Percentiles rank a stretch among this genome's conserved stretches.
These are phyloP conservation scores for Channa striata DNA, from an alignment of 2,797 vertebrate genomes.

Conservation along the genomic window DNA sequence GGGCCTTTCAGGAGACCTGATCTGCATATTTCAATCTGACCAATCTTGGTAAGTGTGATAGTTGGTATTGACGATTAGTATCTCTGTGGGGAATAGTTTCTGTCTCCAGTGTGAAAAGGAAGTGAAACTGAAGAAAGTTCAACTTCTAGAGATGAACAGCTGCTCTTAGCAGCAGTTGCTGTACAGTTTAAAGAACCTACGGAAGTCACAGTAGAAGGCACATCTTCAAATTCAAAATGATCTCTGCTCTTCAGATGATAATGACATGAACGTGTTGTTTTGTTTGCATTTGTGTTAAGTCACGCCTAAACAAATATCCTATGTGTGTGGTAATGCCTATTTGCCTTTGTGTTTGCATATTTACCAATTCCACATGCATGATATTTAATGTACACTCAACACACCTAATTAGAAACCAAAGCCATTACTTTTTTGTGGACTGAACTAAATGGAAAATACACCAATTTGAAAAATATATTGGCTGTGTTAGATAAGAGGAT, in stretches of 20 bases:
- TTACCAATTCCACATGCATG: background rate
- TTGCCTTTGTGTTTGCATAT: constrained; percentile 24
- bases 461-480: too few relatives aligned
- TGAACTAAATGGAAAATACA: background rate
- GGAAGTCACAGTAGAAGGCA: background rate
- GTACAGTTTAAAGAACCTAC: rapidly evolving
- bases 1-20: background rate
- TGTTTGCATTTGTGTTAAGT: constrained; percentile 47
- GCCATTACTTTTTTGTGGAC: background rate
- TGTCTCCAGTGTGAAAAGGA: constrained; percentile 5
- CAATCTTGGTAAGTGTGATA: background rate
- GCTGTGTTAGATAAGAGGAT: background rate
- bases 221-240: background rate
- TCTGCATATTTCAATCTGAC: background rate
- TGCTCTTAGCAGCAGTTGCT: background rate
- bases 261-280: background rate
- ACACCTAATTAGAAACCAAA: background rate
- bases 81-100: background rate
- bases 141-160: background rate
- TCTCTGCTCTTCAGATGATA: background rate
- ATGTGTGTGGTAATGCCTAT: background rate
- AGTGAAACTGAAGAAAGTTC: constrained; percentile 7
- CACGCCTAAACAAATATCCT: constrained; percentile 17
- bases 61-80: background rate
- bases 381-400: background rate